Evolutionary conservation across 2,113 vertebrate genomes (phyloP).

Genomic region (Aldabrachelys gigantea): DNA sequence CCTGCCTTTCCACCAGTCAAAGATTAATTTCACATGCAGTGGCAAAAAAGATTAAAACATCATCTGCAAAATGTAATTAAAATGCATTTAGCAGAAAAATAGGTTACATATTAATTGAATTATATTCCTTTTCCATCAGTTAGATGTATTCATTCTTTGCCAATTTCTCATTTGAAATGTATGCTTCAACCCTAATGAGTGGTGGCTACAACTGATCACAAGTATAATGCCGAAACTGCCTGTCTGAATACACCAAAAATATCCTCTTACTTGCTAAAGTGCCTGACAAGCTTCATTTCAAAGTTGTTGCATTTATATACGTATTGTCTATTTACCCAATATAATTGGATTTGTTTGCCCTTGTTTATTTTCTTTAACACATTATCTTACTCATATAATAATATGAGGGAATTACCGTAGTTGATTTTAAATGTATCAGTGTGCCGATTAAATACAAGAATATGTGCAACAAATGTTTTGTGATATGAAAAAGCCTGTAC

Average conservation of each 20-base stretch:
- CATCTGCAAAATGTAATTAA: slow-evolving; percentile 75
- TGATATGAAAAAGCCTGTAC: background rate
- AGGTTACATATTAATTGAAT: slow-evolving; percentile 36
- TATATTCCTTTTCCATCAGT: slow-evolving; percentile 35
- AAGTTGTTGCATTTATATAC: background rate
- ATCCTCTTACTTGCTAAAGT: slow-evolving; percentile 2
- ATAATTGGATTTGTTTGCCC: slow-evolving; percentile 1
- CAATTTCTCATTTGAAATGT: slow-evolving; percentile 7
- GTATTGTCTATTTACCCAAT: background rate
- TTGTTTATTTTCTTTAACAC: background rate
- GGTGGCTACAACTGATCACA: background rate
- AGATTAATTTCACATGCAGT: slow-evolving; percentile 70
- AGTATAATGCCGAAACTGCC: background rate
- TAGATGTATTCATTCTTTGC: slow-evolving; percentile 19
- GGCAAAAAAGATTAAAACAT: slow-evolving; percentile 61
- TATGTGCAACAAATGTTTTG: background rate
- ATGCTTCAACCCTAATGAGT: background rate
- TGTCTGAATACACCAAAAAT: background rate
- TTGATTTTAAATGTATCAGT: background rate
- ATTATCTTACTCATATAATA: background rate
- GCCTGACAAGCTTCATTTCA: background rate
- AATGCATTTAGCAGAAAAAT: slow-evolving; percentile 57
- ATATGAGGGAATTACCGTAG: background rate
- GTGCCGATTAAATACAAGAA: background rate
- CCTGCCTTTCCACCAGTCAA: slow-evolving; percentile 3